Percentiles rank a stretch among this genome's conserved stretches.
Evolutionary conservation across 2,113 vertebrate species (phyloP).

Genomic region (Tachuris rubrigastra): DNA sequence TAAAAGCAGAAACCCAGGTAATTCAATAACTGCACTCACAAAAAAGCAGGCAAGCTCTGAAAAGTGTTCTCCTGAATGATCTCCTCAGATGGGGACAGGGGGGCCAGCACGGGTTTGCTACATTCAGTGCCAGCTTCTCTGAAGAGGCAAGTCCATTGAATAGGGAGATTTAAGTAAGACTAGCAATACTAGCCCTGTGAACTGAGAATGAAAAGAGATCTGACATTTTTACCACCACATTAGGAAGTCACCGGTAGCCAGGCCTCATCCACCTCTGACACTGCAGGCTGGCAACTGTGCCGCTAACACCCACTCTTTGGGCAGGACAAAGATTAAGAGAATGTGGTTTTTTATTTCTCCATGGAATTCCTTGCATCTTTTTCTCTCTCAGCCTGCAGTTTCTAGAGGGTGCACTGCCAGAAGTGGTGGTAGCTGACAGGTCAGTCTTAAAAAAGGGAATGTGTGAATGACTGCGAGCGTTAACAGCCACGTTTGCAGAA

Average conservation of each 20-base stretch:
- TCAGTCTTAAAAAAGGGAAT: neutral
- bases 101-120: neutral
- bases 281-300: neutral
- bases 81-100: neutral
- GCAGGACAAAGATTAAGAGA: neutral
- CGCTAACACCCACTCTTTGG: neutral
- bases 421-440: neutral
- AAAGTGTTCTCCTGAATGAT: neutral
- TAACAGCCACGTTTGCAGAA: neutral
- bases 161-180: neutral
- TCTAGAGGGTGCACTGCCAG: neutral
- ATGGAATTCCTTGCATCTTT: neutral
- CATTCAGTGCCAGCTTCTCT: neutral
- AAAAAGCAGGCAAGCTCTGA: conserved; percentile 5
- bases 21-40: neutral
- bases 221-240: neutral
- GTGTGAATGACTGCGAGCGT: neutral
- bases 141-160: neutral
- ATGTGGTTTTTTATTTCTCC: neutral
- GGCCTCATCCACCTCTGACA: neutral
- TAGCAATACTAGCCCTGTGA: neutral
- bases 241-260: neutral
- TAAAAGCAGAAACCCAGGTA: neutral
- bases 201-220: neutral
- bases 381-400: neutral